Base-by-base conservation (phyloP, 1,140 invertebrate genomes). In the Chymomyza costata region DNA sequence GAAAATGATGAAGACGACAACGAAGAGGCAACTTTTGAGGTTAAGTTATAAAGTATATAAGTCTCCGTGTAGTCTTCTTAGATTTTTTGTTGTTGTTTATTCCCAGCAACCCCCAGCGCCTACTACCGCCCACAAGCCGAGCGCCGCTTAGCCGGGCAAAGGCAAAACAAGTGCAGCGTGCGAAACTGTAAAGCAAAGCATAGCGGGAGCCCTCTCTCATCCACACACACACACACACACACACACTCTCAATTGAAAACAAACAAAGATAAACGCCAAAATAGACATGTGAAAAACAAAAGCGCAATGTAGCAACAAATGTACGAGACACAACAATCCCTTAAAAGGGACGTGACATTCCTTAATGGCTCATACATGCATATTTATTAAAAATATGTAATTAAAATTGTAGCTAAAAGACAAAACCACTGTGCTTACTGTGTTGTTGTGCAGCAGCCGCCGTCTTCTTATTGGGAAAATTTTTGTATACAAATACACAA, bases 211-310 rank as follows among this genome's bases (percentile, higher is more conserved):
- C n/a, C 58, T 51, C 19, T 41, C 61, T 32, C 38, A 31, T 32
- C 30, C 55, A 47, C 51, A 47, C 55, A 44, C 31, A 32, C 32
- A 45, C 31, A 40, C 34, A 41, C 18, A 45, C 15, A 38, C 18
- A 21, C 28, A 41, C 48, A 52, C 16, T 41, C 46, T 50, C 17
- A 49, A 58, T 66, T 60, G 78, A 70, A 76, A 76, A 76, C 71
- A 76, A 76, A 76, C 71, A 78, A 76, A 78, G 71, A 76, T 76
- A 76, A 76, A 76, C 71, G 71, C 52, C 71, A 78, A 76, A 76
- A 78, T 71, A 78, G 71, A 71, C 67, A 56, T 53, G 58, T 56
- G 45, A 71, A 78, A 76, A 76, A 76, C 68, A 66, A 73, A 73
- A 65, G 51, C 49, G 49, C 49, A 45, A 25, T 25, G 21, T 25